These are phyloP conservation scores for Drosophila malerkotliana DNA, from an alignment of 1,140 invertebrate genomes.

Conservation along the genomic window DNA sequence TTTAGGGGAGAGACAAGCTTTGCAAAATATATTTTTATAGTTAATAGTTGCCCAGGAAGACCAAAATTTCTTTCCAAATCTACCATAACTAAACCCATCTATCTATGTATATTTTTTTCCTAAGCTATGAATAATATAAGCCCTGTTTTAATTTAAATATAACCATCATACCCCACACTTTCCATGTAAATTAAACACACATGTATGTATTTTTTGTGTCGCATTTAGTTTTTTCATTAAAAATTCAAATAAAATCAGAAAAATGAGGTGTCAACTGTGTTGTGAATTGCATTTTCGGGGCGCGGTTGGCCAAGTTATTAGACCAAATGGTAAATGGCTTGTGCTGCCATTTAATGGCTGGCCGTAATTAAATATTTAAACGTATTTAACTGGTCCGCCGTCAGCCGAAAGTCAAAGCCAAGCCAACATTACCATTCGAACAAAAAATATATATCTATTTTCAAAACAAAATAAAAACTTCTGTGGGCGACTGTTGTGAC, in stretches of 20 bases:
- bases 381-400: slow-evolving; percentile 40
- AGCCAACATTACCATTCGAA: slow-evolving; percentile 53
- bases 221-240: neutral
- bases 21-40: neutral
- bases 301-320: slow-evolving; percentile 61
- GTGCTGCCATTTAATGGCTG: slow-evolving; percentile 56
- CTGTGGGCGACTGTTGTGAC: slow-evolving; percentile 35
- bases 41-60: no score
- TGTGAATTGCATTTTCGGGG: slow-evolving; percentile 49
- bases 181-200: no score
- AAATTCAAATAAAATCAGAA: slow-evolving; percentile 10
- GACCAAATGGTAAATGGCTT: slow-evolving; percentile 33
- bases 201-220: no score
- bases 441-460: slow-evolving; percentile 36
- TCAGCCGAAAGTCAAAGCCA: slow-evolving; percentile 52
- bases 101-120: no score
- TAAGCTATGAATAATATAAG: no score
- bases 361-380: slow-evolving; percentile 76
- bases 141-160: no score
- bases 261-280: slow-evolving; percentile 64
- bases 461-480: slow-evolving; percentile 8
- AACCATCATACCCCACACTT: no score
- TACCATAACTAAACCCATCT: no score
- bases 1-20: slow-evolving; percentile 5
- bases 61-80: no score